These are phyloP conservation scores for Amaurobius ferox DNA, from an alignment of 2,888 invertebrate species.

Conservation along the genomic window DNA sequence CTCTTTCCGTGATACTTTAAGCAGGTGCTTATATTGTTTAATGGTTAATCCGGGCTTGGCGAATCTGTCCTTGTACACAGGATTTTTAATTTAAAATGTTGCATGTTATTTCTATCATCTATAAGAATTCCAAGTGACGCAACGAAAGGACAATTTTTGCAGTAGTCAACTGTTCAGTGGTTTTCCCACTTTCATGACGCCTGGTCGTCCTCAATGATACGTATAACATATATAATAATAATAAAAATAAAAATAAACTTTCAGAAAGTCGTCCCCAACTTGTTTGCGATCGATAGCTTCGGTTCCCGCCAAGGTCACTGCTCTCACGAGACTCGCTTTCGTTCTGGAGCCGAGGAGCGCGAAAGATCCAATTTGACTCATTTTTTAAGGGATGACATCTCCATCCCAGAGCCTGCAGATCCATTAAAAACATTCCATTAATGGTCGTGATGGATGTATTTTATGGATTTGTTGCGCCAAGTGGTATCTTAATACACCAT, in stretches of 20 bases:
- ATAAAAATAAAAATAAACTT: not conserved
- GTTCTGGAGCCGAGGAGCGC: not conserved
- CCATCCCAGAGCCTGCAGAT: not conserved
- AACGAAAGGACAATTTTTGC: not conserved
- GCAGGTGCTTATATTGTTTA: too few species aligned
- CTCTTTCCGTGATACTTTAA: too few species aligned
- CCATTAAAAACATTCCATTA: not conserved
- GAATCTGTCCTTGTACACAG: too few species aligned
- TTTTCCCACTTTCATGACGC: conserved; percentile 9
- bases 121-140: not conserved
- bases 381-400: not conserved
- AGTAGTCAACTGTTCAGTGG: not conserved
- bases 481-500: not conserved
- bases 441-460: not conserved
- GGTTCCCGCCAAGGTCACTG: conserved; percentile 19
- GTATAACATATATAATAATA: not conserved
- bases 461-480: not conserved
- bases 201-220: not conserved
- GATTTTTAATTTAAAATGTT: too few species aligned
- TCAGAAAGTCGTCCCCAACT: not conserved
- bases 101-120: too few species aligned
- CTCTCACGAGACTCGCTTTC: too few species aligned
- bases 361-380: not conserved
- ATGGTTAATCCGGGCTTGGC: too few species aligned
- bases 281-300: conserved; percentile 20